Conservation (phyloP, 2,888 invertebrate species). For the Folsomia candida region DNA sequence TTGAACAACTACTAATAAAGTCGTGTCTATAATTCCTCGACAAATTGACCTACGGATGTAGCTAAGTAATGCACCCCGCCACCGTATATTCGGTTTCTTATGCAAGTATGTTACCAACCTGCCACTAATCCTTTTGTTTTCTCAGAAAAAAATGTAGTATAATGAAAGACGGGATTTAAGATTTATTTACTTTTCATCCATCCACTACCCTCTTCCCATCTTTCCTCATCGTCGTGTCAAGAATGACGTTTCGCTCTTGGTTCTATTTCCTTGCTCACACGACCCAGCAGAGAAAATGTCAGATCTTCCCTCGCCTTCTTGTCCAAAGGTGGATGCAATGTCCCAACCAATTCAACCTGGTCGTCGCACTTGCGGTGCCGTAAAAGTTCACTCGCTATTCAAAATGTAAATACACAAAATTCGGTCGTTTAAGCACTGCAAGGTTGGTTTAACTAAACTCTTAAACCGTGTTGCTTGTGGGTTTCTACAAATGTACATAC, state of each 20-base stretch:
- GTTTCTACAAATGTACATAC: no score
- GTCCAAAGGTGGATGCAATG: no score
- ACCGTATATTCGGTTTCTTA: not conserved
- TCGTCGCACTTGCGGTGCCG: no score
- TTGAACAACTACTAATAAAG: constrained; percentile 10
- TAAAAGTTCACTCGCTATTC: no score
- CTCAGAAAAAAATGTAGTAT: constrained; percentile 15
- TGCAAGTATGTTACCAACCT: not conserved
- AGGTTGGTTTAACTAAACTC: no score
- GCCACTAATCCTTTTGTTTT: constrained; percentile 19
- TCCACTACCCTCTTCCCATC: not conserved
- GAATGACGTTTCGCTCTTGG: constrained; percentile 2
- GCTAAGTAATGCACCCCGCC: constrained; percentile 8
- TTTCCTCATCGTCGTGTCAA: constrained; percentile 16
- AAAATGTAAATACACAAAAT: no score
- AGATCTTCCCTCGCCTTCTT: not conserved
- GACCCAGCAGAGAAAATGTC: constrained; percentile 8
- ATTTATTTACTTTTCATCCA: constrained; percentile 7
- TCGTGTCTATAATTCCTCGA: not conserved
- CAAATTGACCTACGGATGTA: no score
- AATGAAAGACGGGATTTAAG: constrained; percentile 18
- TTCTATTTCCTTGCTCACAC: not conserved
- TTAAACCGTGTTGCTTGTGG: no score
- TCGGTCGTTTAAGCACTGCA: no score
- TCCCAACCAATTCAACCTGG: no score